Base-by-base conservation (phyloP, 2,113 vertebrate genomes). In the Megaceryle maxima region DNA sequence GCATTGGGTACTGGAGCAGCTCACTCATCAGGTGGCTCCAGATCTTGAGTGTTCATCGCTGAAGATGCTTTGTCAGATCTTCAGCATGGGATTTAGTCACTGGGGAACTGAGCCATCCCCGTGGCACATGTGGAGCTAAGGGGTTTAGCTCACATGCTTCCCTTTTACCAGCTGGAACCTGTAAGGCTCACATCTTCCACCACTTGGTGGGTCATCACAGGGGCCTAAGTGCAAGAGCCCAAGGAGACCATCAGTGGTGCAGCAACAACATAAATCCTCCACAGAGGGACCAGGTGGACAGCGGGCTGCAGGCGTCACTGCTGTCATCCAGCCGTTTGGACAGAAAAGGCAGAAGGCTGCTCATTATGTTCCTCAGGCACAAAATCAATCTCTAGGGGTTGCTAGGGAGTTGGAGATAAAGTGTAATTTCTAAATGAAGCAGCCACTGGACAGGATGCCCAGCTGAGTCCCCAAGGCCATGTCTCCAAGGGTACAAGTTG, bases 11-110 rank as follows among this genome's bases (percentile, higher is more conserved):
- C 53, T 39, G 72, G 1, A 0, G 57, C 33, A 26, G 51, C 51
- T 88, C 8, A 3, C 78, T 90, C 63, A 11, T 16, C 0, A 20
- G 41, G 29, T 21, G 20, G 64, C 64, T 50, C 46, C 46, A 50
- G 33, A 50, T 35, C 33, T 33, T 8, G 11, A 50, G 69, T 0
- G 4, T 33, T 78, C 0, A 0, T 11, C 2, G 2, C 18, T 0
- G 1, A 84, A 86, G 86, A 68, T 5, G 18, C 88, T 88, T 53
- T 79, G 80, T 93, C 91, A 94, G 60, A 93, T 59, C 80, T 53
- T 76, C 68, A 63, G 86, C 17, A 7, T 69, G 74, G 94, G 94
- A 33, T 83, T 87, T 51, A 96, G 95, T 89, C 86, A 91, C 29
- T 5, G 5, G 53, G 37, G 73, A 43, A 64, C 83, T 0, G 13